These are phyloP conservation scores for Liodrosophila aerea DNA, from an alignment of 2,888 invertebrate species.

Conservation along the genomic window DNA sequence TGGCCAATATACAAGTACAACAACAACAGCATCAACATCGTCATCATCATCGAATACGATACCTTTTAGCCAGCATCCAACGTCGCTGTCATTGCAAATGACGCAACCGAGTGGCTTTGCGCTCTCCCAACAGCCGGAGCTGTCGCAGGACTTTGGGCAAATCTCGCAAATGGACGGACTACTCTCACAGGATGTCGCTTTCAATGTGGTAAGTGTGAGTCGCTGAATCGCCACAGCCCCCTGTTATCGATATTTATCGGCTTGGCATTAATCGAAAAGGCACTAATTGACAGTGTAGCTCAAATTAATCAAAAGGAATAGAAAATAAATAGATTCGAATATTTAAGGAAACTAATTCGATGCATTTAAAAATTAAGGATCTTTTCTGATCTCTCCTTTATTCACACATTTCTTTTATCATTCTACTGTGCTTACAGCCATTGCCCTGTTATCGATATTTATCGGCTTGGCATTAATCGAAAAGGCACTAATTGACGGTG, in stretches of 20 bases:
- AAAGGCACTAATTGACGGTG: too few species aligned
- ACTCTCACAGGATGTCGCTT: slow-evolving; percentile 90
- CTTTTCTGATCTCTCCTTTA: too few species aligned
- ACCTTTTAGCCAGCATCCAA: slow-evolving; percentile 87
- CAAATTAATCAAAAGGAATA: too few species aligned
- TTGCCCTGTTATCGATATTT: neutral
- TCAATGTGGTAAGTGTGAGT: slow-evolving; percentile 70
- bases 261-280: too few species aligned
- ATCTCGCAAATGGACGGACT: slow-evolving; percentile 96
- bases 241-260: neutral
- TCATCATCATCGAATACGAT: neutral
- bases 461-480: too few species aligned
- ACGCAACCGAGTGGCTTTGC: slow-evolving; percentile 87
- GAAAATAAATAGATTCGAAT: too few species aligned
- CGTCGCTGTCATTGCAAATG: slow-evolving; percentile 86
- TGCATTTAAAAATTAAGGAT: too few species aligned
- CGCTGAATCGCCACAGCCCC: neutral
- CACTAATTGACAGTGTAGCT: too few species aligned
- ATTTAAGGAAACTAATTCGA: too few species aligned
- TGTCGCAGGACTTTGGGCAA: slow-evolving; percentile 82
- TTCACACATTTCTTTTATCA: too few species aligned
- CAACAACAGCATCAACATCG: neutral
- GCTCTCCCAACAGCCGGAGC: slow-evolving; percentile 85
- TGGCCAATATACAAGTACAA: too few species aligned
- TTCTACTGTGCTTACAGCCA: slow-evolving; percentile 42